phyloP scores from a whole-genome alignment of 2,888 invertebrate species.

The Disparrhopalites patrizii region DNA sequence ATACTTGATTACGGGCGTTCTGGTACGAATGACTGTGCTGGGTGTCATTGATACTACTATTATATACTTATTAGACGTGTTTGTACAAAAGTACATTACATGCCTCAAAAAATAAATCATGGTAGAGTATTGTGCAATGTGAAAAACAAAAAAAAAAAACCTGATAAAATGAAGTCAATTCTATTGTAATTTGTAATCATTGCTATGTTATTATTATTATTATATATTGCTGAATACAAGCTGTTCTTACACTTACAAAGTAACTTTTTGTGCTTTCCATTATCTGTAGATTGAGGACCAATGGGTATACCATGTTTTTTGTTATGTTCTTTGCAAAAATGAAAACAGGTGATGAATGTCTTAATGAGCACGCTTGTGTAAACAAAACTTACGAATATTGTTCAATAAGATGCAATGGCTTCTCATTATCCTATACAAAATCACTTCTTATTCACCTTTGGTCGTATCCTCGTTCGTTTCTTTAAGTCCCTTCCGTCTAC shows the following conservation, averaged over 20 bases:
- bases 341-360: conserved; percentile 20
- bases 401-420: conserved; percentile 32
- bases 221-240: conserved; percentile 10
- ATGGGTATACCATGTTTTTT: conserved; percentile 29
- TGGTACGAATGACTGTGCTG: conserved; percentile 7
- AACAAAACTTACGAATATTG: conserved; percentile 19
- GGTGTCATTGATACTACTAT: background rate
- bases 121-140: conserved; percentile 10
- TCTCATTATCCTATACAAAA: conserved; percentile 32
- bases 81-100: background rate
- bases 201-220: conserved; percentile 13
- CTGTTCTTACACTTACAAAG: conserved; percentile 8
- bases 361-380: conserved; percentile 26
- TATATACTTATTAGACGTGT: conserved; percentile 14
- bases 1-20: no score
- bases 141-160: no score
- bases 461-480: conserved; percentile 99
- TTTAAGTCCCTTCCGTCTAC: conserved; percentile 98
- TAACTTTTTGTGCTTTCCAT: conserved; percentile 20
- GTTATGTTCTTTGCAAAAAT: conserved; percentile 22
- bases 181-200: conserved; percentile 8
- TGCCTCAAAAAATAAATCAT: background rate
- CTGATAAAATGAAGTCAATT: no score
- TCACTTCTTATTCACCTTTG: conserved; percentile 64
- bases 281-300: conserved; percentile 26